Evolutionary conservation across 2,888 invertebrate genomes (phyloP).

Genomic region (Embidobia sp.): DNA sequence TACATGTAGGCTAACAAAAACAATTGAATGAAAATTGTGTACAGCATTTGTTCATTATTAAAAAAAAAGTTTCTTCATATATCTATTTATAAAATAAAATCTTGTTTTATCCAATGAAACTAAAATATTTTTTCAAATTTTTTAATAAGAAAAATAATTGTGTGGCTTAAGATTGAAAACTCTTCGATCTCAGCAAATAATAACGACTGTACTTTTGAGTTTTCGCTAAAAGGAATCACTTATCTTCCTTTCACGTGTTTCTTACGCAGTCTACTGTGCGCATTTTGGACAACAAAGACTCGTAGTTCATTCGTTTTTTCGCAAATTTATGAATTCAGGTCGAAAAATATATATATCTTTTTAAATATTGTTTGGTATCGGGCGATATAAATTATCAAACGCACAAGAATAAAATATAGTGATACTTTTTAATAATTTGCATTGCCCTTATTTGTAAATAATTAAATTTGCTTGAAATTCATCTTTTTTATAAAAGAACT

Average conservation of each 20-base stretch:
- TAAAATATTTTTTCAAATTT: no score
- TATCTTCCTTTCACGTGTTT: constrained; percentile 30
- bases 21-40: no score
- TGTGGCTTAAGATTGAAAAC: constrained; percentile 19
- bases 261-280: constrained; percentile 29
- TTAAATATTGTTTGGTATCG: no score
- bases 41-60: no score
- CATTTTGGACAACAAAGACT: constrained; percentile 47
- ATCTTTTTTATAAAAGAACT: not conserved
- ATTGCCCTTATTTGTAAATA: constrained; percentile 28
- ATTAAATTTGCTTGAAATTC: not conserved
- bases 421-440: no score
- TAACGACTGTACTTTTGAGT: constrained; percentile 33
- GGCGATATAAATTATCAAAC: no score
- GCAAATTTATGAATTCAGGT: constrained; percentile 39
- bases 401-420: no score
- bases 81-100: no score
- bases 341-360: constrained; percentile 14
- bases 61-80: no score
- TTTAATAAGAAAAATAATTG: constrained; percentile 25
- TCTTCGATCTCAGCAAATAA: constrained; percentile 30
- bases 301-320: constrained; percentile 36
- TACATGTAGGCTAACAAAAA: no score
- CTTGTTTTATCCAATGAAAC: no score
- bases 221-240: constrained; percentile 38